Base-by-base conservation (phyloP, 2,113 vertebrate genomes). In the Caranx melampygus region DNA sequence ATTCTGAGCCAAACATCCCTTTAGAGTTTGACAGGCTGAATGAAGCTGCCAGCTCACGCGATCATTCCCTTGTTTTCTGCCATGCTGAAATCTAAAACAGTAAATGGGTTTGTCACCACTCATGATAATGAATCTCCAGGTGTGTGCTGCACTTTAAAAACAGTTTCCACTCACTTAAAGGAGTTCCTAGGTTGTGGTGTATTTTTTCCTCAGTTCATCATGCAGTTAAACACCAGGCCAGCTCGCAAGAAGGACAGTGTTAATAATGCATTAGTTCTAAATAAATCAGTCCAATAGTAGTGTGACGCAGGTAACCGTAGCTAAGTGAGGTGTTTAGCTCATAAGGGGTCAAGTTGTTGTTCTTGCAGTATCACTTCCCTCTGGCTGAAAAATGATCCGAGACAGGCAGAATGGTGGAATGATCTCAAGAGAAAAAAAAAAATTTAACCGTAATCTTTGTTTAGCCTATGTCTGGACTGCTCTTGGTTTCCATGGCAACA, bases 401-500 rank as follows among this genome's bases (percentile, higher is more conserved):
- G 54, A 73, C 67, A 42, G 49, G 37, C 6, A 35, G 26, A 71
- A 71, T 61, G 70, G 20, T 71, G 58, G 52, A 71, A 35, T 2
- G 6, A 34, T 47, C 66, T 60, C 8, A 6, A 61, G 42, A 80
- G 44, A 13, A 62, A 69, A 67, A 12, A 15, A 11, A 58, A 52
- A 58, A 55, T 8, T 1, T 52, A 40, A 63, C 11, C 8, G 10
- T 83, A 67, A 80, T 84, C 72, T 74, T 80, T 86, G 76, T 74
- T 61, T 84, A 64, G 72, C 52, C 73, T 34, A 26, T 9, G 74
- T 88, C 81, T 82, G 79, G 70, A 63, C 78, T 76, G 59, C 68
- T 80, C 67, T 66, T 55, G 57, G 87, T 91, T 90, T 62, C 90
- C 87, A 89, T 86, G 76, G 80, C 71, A 89, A 92, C 83, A 61